phyloP scores from a whole-genome alignment of 2,888 invertebrate genomes.

The Thecophora atra region DNA sequence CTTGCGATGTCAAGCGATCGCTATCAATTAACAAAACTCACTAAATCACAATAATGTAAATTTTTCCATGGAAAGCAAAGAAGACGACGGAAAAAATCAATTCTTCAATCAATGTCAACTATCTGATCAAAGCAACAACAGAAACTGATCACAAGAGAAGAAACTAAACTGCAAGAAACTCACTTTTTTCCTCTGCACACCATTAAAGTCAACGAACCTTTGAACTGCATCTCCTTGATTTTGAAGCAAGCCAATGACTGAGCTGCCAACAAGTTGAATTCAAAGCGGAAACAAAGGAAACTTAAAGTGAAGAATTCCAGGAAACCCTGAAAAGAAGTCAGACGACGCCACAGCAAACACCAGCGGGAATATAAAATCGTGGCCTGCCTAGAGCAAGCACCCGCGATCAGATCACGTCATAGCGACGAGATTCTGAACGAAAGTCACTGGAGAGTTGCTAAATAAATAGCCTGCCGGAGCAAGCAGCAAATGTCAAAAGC shows the following conservation, averaged over 20 bases:
- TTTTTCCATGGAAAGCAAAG: constrained; percentile 18
- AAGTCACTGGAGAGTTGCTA: neutral
- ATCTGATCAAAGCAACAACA: constrained; percentile 8
- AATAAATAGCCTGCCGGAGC: neutral
- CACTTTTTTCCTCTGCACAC: neutral
- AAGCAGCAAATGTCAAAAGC: constrained; percentile 22
- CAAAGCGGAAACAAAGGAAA: constrained; percentile 20
- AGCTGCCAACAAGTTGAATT: neutral
- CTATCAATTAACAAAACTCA: constrained; percentile 30
- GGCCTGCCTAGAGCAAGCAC: constrained; percentile 13
- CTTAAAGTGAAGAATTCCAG: constrained; percentile 27
- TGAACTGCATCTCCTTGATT: neutral
- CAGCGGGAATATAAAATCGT: constrained; percentile 33
- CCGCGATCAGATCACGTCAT: constrained; percentile 29
- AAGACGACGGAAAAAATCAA: constrained; percentile 24
- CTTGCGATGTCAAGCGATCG: constrained; percentile 1
- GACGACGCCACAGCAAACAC: constrained; percentile 15
- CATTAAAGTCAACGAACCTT: neutral
- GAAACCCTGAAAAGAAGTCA: constrained; percentile 8
- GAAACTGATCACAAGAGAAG: neutral
- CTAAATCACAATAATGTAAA: constrained; percentile 31
- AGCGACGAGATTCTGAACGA: constrained; percentile 26
- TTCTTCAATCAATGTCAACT: constrained; percentile 32
- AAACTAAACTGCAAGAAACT: neutral
- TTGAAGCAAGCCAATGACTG: neutral